Evolutionary conservation across 2,888 invertebrate genomes (phyloP).

Genomic region (Gryllus longicercus): DNA sequence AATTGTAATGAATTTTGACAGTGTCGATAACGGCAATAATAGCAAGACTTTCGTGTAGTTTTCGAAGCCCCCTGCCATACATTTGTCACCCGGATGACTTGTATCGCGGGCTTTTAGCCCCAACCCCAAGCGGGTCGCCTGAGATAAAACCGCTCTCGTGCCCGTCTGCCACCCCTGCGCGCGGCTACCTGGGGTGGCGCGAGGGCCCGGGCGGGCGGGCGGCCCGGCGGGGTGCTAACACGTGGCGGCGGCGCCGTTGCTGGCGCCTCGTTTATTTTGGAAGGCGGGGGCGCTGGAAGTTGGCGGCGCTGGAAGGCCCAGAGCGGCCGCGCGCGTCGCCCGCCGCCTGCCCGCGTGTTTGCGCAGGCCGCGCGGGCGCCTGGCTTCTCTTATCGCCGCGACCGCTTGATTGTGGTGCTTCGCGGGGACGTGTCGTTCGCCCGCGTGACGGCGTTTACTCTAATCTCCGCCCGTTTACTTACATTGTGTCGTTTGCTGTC

Average conservation of each 20-base stretch:
- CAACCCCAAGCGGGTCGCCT: too few species aligned
- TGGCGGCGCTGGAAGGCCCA: not conserved
- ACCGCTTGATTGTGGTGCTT: slow-evolving; percentile 5
- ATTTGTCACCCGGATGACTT: too few species aligned
- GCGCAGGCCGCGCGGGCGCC: not conserved
- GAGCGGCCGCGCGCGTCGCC: not conserved
- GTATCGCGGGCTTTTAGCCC: too few species aligned
- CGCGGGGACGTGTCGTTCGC: not conserved
- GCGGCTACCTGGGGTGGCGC: not conserved
- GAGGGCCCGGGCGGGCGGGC: not conserved
- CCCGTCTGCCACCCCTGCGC: not conserved
- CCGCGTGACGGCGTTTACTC: not conserved
- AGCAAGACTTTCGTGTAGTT: too few species aligned
- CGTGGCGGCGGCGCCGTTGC: not conserved
- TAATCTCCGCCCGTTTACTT: not conserved
- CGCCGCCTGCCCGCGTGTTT: not conserved
- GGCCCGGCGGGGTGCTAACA: not conserved
- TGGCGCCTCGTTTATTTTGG: not conserved
- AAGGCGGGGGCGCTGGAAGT: not conserved
- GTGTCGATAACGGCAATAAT: too few species aligned
- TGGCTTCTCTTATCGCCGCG: not conserved
- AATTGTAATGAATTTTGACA: too few species aligned
- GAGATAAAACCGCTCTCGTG: too few species aligned
- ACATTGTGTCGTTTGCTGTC: not conserved
- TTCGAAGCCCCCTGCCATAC: too few species aligned